Evolutionary conservation across 2,888 invertebrate species (phyloP), one percentile per base, ranked within the genome.

Genomic region (Dromius quadrimaculatus): DNA sequence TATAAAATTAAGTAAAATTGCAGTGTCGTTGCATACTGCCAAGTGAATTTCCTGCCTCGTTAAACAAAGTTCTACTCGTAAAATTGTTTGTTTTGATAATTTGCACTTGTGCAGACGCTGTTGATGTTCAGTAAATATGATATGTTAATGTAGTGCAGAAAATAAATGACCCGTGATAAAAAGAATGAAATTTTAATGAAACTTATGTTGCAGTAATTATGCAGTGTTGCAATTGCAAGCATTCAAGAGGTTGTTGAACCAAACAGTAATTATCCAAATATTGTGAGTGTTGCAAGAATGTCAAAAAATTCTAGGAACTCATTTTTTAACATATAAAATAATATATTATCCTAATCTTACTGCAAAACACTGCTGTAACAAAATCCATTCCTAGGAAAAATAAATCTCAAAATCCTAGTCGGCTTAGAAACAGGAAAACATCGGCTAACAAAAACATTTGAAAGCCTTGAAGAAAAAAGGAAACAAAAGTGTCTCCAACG

Each of bases 71-170:
- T 20, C 34, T 38, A 65, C 20, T 65, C 65, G 65, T 47, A 65
- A 65, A 65, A 65, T 65, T 65, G 36, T 50, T 50, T 65, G 65
- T 47, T 65, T 50, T 34, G 34, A 65, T 47, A 47, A 50, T 65
- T 64, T 32, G 64, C 62, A 62, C 28, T 43, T 41, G 41, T 2
- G 36, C 36, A 54, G 13, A 11, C 47, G 23, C 47, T 2, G 47
- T 6, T 23, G 13, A n/a, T 9, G 15, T 9, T 17, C 4, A 9
- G 50, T 15, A 54, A 54, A 54, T 54, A 54, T 54, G 50, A 54
- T 54, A 15, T 54, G 23, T 54, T 54, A 54, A 54, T 54, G 50
- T 54, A n/a, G 50, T 54, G 50, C 50, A 23, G 15, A 28, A 17
- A 54, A 54, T 54, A 23, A 20, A 41, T 41, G 41, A 41, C 41